A percentile compares a stretch with the other conserved stretches of the same genome.
Conservation (phyloP, 2,113 vertebrate species). For the Pelusios castaneus region DNA sequence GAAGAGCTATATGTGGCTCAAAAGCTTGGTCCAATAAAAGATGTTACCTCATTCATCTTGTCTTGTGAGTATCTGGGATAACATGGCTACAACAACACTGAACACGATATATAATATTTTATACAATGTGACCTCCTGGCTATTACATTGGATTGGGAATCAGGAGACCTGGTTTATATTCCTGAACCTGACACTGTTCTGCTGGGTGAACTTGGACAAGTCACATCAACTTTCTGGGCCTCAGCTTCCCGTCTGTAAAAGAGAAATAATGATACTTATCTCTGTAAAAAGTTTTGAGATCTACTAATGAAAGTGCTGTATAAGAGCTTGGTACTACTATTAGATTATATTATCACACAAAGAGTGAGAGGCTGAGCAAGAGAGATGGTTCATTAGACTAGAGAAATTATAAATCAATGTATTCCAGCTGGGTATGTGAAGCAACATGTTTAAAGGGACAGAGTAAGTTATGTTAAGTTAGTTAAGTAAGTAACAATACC, state of each 20-base stretch:
- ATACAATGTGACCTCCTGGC: neutral
- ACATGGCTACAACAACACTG: neutral
- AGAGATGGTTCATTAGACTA: neutral
- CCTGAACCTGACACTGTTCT: neutral
- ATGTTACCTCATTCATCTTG: neutral
- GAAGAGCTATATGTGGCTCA: neutral
- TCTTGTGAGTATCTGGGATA: neutral
- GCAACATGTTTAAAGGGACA: neutral
- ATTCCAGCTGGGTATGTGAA: neutral
- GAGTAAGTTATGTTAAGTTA: neutral
- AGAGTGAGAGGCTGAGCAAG: neutral
- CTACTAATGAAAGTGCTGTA: neutral
- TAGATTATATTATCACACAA: neutral
- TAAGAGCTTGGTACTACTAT: neutral
- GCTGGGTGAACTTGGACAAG: neutral
- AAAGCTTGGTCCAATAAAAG: neutral
- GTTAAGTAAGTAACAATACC: too few species aligned
- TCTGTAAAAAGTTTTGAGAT: neutral
- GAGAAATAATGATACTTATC: neutral
- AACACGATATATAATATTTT: neutral
- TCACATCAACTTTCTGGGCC: neutral
- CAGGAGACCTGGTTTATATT: neutral
- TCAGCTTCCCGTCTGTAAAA: conserved; percentile 4
- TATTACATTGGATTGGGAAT: neutral
- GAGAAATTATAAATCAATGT: neutral